phyloP scores from a whole-genome alignment of 2,888 invertebrate genomes.

The Mythimna ferrago region DNA sequence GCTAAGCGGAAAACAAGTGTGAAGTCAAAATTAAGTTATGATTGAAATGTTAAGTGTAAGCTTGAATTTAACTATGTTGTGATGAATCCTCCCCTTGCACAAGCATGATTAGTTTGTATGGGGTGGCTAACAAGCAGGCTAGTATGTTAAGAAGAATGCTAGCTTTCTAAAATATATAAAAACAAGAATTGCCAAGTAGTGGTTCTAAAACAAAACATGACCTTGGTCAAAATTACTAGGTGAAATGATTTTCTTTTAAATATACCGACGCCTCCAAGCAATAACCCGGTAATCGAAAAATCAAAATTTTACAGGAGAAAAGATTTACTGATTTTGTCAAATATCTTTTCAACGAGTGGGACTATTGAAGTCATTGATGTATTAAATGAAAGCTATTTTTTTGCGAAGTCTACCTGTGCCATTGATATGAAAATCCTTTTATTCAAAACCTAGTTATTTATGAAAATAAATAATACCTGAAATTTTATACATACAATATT shows the following conservation, averaged over 20 bases:
- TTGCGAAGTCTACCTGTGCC: no score
- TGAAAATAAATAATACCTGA: no score
- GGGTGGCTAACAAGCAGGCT: slow-evolving; percentile 55
- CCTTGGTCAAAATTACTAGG: neutral
- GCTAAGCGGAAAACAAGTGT: slow-evolving; percentile 49
- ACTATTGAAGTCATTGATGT: no score
- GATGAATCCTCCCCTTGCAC: slow-evolving; percentile 58
- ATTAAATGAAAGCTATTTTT: no score
- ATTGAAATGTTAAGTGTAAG: slow-evolving; percentile 43
- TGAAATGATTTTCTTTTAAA: neutral
- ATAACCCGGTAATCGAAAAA: no score
- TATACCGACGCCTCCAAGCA: no score
- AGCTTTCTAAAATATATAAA: slow-evolving; percentile 27
- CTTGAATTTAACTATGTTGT: slow-evolving; percentile 61
- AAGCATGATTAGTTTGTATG: slow-evolving; percentile 68
- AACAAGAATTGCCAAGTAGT: slow-evolving; percentile 17
- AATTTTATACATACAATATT: no score
- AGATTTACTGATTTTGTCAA: no score
- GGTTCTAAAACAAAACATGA: neutral
- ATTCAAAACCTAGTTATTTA: no score
- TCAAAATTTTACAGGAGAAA: no score
- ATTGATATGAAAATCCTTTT: no score
- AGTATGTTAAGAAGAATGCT: slow-evolving; percentile 19
- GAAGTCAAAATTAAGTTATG: neutral
- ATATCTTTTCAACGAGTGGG: no score